Percentiles rank a stretch among this genome's conserved stretches.
Evolutionary conservation across 2,797 vertebrate species (phyloP).

Genomic region (Pantherophis vulpinus): DNA sequence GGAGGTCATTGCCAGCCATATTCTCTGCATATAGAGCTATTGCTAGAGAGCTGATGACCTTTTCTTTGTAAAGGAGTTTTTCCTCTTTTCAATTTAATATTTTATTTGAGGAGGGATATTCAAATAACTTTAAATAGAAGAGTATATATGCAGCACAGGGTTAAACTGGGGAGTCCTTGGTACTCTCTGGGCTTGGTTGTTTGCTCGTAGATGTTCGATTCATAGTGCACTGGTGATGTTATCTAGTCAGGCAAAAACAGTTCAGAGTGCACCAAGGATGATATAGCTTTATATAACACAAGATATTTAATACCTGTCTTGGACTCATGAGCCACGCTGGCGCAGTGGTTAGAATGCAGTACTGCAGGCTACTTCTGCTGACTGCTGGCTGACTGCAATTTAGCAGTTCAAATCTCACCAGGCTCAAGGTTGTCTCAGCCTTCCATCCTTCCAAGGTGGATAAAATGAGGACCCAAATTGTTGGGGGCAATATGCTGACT

Average conservation of each 20-base stretch:
- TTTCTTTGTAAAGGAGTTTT: not conserved
- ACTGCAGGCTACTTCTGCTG: too few species aligned
- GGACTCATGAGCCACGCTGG: not conserved
- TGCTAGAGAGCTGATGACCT: not conserved
- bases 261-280: not conserved
- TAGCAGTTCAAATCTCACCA: too few species aligned
- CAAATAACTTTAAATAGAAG: not conserved
- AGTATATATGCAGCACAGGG: not conserved
- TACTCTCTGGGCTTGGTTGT: not conserved
- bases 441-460: too few species aligned
- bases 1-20: not conserved
- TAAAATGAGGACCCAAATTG: too few species aligned
- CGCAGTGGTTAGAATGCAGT: too few species aligned
- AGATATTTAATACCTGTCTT: not conserved
- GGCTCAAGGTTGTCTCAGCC: too few species aligned
- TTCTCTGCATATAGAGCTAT: not conserved
- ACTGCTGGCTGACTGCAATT: too few species aligned
- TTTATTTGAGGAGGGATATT: not conserved
- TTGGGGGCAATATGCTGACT: too few species aligned
- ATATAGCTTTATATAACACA: not conserved
- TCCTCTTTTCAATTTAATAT: not conserved
- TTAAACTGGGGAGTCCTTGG: not conserved
- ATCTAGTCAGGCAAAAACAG: not conserved
- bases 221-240: not conserved
- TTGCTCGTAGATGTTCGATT: not conserved